Evolutionary conservation across 2,113 vertebrate species (phyloP), one percentile per base, ranked within the genome.

Genomic region (Marcusenius ussheri): DNA sequence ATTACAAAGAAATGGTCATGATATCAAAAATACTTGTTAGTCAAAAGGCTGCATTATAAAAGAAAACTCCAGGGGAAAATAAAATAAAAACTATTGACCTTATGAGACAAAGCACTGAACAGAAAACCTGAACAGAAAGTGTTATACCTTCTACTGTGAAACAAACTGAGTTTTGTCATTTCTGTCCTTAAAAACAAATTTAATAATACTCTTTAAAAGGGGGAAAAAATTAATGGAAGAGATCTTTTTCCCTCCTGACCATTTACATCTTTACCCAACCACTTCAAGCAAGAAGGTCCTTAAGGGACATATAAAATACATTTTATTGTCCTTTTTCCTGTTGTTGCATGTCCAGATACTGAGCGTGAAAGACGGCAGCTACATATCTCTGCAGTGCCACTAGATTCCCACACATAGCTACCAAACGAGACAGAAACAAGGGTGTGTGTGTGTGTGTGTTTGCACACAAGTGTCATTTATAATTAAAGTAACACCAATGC

Each of bases 291-390:
- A 96, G 95, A 94, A 94, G 95, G 94, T 95, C 95, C 95, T 94
- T 95, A 95, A 96, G 95, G 95, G 96, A 96, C 96, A 96, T 96
- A 96, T 95, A 97, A 97, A 97, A 97, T 97, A 96, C 96, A 96
- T 95, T 97, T 97, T 97, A 97, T 97, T 97, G 94, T 96, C 95
- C 95, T 93, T 95, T 95, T 94, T 92, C 94, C 92, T 95, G 96
- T 94, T 93, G 96, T 93, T 95, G 95, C 95, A 93, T 95, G 95
- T 94, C 94, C 95, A 95, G 94, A 96, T 95, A 94, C 93, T 94
- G 91, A 95, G 94, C 93, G 91, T 93, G 95, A 95, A 94, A 93
- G 94, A 94, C 92, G 89, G 95, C 96, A 95, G 95, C 95, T 92
- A 92, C 91, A 94, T 91, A 92, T 90, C 92, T 94, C 94, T 93